Percentiles rank a stretch among this genome's conserved stretches.
These are phyloP conservation scores for Papilio demoleus DNA, from an alignment of 2,888 invertebrate genomes.

Conservation along the genomic window DNA sequence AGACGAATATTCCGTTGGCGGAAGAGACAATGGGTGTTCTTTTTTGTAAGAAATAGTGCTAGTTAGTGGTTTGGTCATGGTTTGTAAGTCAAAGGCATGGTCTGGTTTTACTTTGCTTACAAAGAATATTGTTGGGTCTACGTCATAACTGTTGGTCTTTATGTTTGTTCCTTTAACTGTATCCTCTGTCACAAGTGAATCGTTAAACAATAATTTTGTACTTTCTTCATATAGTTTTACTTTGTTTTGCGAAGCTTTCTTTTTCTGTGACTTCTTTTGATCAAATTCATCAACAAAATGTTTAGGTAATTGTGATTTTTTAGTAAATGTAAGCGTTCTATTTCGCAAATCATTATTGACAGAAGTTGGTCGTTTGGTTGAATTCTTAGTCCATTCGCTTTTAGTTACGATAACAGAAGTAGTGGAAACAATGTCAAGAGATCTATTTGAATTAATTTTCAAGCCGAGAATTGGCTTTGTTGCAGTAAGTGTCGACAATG, in stretches of 20 bases:
- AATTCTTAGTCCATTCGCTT: not conserved
- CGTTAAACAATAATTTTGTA: not conserved
- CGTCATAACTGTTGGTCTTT: not conserved
- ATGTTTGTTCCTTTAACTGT: not conserved
- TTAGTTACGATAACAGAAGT: not conserved
- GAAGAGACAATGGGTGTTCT: not conserved
- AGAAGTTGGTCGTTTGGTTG: not conserved
- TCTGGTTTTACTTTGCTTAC: not conserved
- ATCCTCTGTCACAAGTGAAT: not conserved
- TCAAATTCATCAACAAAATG: not conserved
- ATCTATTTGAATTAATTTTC: not conserved
- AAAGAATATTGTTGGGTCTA: not conserved
- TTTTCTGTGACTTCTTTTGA: not conserved
- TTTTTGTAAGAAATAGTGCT: not conserved
- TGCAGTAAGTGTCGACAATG: not conserved
- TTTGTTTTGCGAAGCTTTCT: not conserved
- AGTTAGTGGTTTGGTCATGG: not conserved
- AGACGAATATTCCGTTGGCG: not conserved
- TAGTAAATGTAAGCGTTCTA: not conserved
- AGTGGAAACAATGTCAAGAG: not conserved
- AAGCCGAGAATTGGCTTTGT: not conserved
- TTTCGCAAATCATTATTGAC: not conserved
- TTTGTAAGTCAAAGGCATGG: not conserved
- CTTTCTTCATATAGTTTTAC: not conserved
- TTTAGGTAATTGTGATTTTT: not conserved